Percentiles rank a stretch among this genome's conserved stretches.
Conservation (phyloP, 2,888 invertebrate species). For the Drosophila koepferae region DNA sequence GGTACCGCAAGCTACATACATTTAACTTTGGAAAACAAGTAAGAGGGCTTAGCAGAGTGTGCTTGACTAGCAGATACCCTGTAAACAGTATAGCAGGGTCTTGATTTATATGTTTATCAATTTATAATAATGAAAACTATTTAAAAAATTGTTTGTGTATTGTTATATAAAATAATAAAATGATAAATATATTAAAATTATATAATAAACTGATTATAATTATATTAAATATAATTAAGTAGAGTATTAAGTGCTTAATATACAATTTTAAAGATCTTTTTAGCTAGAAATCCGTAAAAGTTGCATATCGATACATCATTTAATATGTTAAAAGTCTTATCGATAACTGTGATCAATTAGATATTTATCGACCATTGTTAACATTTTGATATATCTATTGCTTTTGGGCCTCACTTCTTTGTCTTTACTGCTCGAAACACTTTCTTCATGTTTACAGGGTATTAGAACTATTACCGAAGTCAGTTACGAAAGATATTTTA, state of each 20-base stretch:
- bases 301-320: neutral
- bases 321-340: neutral
- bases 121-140: too few species aligned
- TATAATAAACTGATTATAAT: too few species aligned
- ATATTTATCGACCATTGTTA: neutral
- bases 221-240: too few species aligned
- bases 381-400: neutral
- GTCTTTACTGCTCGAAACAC: neutral
- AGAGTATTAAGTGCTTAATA: too few species aligned
- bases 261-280: too few species aligned
- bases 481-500: conserved; percentile 44
- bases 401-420: neutral
- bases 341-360: neutral
- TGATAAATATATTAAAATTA: too few species aligned
- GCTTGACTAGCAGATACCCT: neutral
- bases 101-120: too few species aligned
- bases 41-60: neutral
- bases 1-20: conserved; percentile 50
- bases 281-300: too few species aligned
- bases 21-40: conserved; percentile 7
- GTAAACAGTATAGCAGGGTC: neutral
- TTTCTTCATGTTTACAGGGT: neutral
- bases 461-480: conserved; percentile 26
- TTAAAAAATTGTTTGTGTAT: too few species aligned
- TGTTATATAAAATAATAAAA: too few species aligned